Conservation (phyloP, 1,140 invertebrate genomes). For the Xylocopa sonorina region DNA sequence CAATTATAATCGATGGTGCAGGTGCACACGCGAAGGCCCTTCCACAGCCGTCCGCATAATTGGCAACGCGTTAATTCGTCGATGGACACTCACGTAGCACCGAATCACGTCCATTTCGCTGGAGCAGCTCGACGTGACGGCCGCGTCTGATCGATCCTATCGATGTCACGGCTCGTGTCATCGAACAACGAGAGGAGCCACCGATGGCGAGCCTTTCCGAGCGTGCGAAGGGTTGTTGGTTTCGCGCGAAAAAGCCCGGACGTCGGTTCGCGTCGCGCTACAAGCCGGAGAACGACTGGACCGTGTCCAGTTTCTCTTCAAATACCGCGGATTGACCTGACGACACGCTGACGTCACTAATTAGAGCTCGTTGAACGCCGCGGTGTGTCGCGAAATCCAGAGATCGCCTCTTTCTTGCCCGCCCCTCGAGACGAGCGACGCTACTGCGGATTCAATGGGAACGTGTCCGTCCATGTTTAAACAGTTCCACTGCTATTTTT, state of each 20-base stretch:
- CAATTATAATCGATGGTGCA: too few relatives aligned
- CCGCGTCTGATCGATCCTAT: slow-evolving; percentile 46
- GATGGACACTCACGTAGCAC: slow-evolving; percentile 74
- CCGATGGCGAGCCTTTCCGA: not conserved
- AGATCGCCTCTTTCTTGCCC: not conserved
- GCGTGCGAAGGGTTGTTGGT: not conserved
- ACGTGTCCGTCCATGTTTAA: too few relatives aligned
- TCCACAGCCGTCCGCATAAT: too few relatives aligned
- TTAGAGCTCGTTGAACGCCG: slow-evolving; percentile 77
- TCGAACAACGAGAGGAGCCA: slow-evolving; percentile 12
- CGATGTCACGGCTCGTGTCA: slow-evolving; percentile 17
- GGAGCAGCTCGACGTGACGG: slow-evolving; percentile 36
- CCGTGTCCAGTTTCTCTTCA: slow-evolving; percentile 73
- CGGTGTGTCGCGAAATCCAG: slow-evolving; percentile 61
- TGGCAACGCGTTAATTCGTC: not conserved
- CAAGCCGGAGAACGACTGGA: slow-evolving; percentile 54
- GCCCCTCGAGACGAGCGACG: too few relatives aligned
- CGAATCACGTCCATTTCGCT: slow-evolving; percentile 75
- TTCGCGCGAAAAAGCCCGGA: not conserved
- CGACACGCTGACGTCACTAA: slow-evolving; percentile 81
- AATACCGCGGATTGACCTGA: slow-evolving; percentile 80
- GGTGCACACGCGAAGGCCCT: too few relatives aligned
- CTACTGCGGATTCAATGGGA: too few relatives aligned
- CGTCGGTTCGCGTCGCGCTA: not conserved
- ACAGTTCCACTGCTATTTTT: too few relatives aligned